A percentile compares a stretch with the other conserved stretches of the same genome.
Evolutionary conservation across 2,113 vertebrate genomes (phyloP).

Genomic region (Nyctibius bracteatus): DNA sequence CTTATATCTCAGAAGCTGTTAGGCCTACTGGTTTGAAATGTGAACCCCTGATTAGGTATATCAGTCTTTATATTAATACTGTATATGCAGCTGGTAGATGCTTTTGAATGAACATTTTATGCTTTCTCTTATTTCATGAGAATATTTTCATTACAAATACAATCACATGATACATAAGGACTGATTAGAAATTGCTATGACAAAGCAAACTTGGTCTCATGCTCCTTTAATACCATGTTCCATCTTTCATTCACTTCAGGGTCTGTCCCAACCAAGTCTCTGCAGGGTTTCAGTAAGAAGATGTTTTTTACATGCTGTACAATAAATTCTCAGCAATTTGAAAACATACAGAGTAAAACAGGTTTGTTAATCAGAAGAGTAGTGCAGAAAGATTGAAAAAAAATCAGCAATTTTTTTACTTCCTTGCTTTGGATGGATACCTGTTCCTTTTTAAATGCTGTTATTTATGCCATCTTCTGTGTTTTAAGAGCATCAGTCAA

Average conservation of each 20-base stretch:
- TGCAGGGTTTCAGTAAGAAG: not conserved
- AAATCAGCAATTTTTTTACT: not conserved
- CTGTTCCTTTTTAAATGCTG: not conserved
- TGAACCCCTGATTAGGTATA: constrained; percentile 23
- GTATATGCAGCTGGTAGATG: not conserved
- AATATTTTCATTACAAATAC: not conserved
- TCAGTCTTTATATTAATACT: not conserved
- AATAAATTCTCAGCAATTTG: not conserved
- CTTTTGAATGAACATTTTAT: not conserved
- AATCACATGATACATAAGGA: not conserved
- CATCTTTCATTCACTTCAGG: not conserved
- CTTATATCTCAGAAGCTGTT: constrained; percentile 63
- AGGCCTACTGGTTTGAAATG: constrained; percentile 41
- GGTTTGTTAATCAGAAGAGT: not conserved
- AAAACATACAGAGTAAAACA: not conserved
- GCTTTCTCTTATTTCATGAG: not conserved
- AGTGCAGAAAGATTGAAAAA: not conserved
- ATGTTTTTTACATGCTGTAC: not conserved
- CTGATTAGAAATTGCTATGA: not conserved
- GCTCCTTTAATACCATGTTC: not conserved
- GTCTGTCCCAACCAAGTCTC: not conserved
- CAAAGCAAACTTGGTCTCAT: not conserved
- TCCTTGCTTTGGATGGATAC: not conserved
- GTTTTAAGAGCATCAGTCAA: not conserved
- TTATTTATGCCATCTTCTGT: not conserved